A percentile compares a stretch with the other conserved stretches of the same genome.
Conservation (phyloP, 2,113 vertebrate genomes). For the Lates calcarifer region DNA sequence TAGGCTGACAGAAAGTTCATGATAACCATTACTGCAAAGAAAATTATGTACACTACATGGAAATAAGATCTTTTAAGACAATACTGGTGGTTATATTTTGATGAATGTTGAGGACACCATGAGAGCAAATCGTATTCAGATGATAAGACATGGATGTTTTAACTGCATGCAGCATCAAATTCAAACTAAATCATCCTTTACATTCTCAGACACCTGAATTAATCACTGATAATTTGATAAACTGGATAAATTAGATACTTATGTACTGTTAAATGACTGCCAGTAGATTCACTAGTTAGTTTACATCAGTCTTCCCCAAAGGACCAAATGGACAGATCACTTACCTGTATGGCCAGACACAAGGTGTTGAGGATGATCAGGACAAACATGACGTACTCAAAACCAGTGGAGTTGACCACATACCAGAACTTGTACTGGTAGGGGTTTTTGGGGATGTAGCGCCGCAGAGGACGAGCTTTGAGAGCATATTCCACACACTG, state of each 20-base stretch:
- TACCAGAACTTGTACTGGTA: constrained; percentile 99
- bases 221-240: background rate
- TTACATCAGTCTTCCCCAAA: background rate
- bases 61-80: background rate
- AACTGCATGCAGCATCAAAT: background rate
- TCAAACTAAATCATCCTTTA: background rate
- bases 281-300: background rate
- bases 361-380: constrained; percentile 99
- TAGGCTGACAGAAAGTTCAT: background rate
- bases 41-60: background rate
- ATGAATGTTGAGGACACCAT: no score
- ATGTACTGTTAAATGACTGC: background rate
- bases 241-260: background rate
- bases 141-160: background rate
- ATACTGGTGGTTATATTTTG: background rate
- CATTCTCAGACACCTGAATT: background rate
- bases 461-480: constrained; percentile 94
- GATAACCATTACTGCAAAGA: background rate
- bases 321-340: constrained; percentile 40
- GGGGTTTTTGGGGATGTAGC: constrained; percentile 98
- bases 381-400: constrained; percentile 99
- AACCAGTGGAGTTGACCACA: constrained; percentile 98
- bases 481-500: constrained; percentile 99
- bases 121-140: background rate
- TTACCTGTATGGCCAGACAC: constrained; percentile 98